Percentiles rank a stretch among this genome's conserved stretches.
phyloP scores from a whole-genome alignment of 2,113 vertebrate species.

The Semicossyphus pulcher region DNA sequence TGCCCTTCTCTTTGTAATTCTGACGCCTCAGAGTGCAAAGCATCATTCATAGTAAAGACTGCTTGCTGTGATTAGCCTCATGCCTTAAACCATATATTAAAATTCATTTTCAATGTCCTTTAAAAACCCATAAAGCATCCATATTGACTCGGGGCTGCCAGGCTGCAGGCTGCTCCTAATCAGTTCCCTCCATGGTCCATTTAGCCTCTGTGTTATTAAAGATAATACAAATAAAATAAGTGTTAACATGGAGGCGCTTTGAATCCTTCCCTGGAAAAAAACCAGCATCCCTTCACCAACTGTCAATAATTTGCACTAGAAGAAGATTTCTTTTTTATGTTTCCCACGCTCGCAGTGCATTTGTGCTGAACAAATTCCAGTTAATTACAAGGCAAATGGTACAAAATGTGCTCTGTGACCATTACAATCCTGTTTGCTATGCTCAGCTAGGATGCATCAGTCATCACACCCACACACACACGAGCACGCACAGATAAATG shows the following conservation, averaged over 20 bases:
- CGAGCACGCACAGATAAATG: slow-evolving; percentile 52
- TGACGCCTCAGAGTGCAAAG: slow-evolving; percentile 50
- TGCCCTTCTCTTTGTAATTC: slow-evolving; percentile 47
- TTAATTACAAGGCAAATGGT: slow-evolving; percentile 83
- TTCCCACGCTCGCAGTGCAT: slow-evolving; percentile 71
- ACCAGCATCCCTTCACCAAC: slow-evolving; percentile 49
- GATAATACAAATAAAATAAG: slow-evolving; percentile 85
- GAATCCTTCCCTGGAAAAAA: slow-evolving; percentile 56
- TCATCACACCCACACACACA: slow-evolving; percentile 75
- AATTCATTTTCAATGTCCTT: slow-evolving; percentile 81
- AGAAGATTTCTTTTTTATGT: slow-evolving; percentile 54
- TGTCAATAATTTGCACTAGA: slow-evolving; percentile 74
- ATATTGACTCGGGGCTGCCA: slow-evolving; percentile 73
- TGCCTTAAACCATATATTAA: slow-evolving; percentile 78
- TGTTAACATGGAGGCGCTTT: slow-evolving; percentile 77
- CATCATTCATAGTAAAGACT: slow-evolving; percentile 65
- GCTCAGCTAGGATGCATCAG: slow-evolving; percentile 76
- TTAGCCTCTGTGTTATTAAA: slow-evolving; percentile 83
- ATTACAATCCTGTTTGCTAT: slow-evolving; percentile 82
- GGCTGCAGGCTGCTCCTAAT: slow-evolving; percentile 76
- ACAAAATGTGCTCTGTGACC: slow-evolving; percentile 82
- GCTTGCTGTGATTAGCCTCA: slow-evolving; percentile 74
- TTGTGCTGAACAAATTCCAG: slow-evolving; percentile 83
- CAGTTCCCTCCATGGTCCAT: slow-evolving; percentile 81
- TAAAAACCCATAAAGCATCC: slow-evolving; percentile 80